A percentile compares a stretch with the other conserved stretches of the same genome.
These are phyloP conservation scores for Adoxophyes honmai DNA, from an alignment of 1,140 invertebrate genomes.

Conservation along the genomic window DNA sequence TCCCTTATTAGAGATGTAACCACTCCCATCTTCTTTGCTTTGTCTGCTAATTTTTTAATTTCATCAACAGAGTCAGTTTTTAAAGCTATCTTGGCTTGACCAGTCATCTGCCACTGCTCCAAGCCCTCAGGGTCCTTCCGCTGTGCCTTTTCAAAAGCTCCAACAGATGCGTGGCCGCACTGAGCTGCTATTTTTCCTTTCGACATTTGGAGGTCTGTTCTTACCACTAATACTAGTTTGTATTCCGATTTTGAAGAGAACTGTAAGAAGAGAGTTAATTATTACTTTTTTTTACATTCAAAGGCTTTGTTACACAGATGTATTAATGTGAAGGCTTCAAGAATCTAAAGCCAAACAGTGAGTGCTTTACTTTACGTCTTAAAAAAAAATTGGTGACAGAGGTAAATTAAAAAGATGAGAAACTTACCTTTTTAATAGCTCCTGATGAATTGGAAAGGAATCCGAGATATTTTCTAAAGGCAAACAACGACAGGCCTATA, in stretches of 20 bases:
- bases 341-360: too few species aligned
- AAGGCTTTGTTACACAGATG: too few species aligned
- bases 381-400: too few species aligned
- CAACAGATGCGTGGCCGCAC: constrained; percentile 93
- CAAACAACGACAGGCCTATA: constrained; percentile 55
- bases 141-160: constrained; percentile 85
- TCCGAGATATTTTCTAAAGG: constrained; percentile 43
- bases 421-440: constrained; percentile 43
- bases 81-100: constrained; percentile 90
- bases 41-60: constrained; percentile 80
- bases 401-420: background rate
- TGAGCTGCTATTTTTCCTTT: constrained; percentile 97
- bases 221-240: constrained; percentile 91
- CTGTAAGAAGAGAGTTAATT: constrained; percentile 33
- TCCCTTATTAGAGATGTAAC: constrained; percentile 87
- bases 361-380: too few species aligned
- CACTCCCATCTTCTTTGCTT: constrained; percentile 83
- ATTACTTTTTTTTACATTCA: too few species aligned
- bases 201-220: constrained; percentile 95
- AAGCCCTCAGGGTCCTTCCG: constrained; percentile 81
- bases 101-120: constrained; percentile 85
- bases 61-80: constrained; percentile 84
- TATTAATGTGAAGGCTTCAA: too few species aligned
- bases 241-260: constrained; percentile 74
- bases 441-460: constrained; percentile 29